Evolutionary conservation across 2,797 vertebrate genomes (phyloP), one percentile per base, ranked within the genome.

Genomic region (Lutjanus campechanus): DNA sequence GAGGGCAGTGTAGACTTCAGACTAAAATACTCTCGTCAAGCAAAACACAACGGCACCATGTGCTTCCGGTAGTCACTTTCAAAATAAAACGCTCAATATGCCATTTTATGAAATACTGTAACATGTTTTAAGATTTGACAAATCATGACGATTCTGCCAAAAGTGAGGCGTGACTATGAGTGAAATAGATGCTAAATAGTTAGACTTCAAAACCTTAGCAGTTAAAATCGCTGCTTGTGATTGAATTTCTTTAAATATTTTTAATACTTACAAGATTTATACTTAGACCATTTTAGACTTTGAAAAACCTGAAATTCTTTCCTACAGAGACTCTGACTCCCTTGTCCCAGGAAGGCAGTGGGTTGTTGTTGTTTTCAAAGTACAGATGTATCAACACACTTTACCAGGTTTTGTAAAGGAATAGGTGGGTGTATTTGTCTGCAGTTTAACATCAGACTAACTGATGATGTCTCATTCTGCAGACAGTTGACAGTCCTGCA

Each of bases 401-500:
- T 25, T 15, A 46, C 11, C 20, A 40, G 25, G 6, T 17, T 73
- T 51, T 11, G 11, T 11, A 46, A 11, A 46, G 44, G 47, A 16
- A 7, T 15, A 49, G 47, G 17, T 15, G 5, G 47, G 47, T 17
- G 15, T 49, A 17, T 29, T 29, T 29, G 29, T 29, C 3, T 36
- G 22, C 22, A 15, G 20, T 50, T 50, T 66, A 55, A 66, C 72
- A 20, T 36, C 12, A 65, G 12, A 20, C 47, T 36, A 47, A 73
- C 53, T 51, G 56, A 65, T 54, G 59, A 47, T 77, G 54, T 80
- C 22, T 82, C 41, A 53, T 65, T 70, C 59, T 29, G 43, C 64
- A 79, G 72, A 76, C 70, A 64, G 71, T 29, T 62, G 46, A 64
- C 29, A 40, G 60, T 65, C 47, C 41, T 75, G 61, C 11, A 81